Conservation (phyloP, 1,140 invertebrate genomes). For the Pissodes strobi region DNA sequence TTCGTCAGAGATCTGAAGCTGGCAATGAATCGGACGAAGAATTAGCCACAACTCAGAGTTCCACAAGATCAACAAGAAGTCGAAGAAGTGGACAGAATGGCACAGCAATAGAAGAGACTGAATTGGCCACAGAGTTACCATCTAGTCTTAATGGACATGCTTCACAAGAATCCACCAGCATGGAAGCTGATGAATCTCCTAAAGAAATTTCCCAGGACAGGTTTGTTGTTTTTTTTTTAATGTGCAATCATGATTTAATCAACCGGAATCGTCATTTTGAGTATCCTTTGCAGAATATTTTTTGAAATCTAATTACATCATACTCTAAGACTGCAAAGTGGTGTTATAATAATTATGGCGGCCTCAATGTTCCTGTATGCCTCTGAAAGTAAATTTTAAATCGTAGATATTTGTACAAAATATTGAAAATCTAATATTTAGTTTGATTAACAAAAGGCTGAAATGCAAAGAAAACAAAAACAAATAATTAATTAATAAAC, state of each 20-base stretch:
- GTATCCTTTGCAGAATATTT: too few relatives aligned
- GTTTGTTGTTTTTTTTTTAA: constrained; percentile 30
- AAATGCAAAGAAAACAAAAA: too few relatives aligned
- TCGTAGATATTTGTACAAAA: too few relatives aligned
- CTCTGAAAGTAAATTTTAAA: too few relatives aligned
- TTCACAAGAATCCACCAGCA: constrained; percentile 28
- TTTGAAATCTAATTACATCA: too few relatives aligned
- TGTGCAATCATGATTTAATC: not conserved
- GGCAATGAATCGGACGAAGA: constrained; percentile 36
- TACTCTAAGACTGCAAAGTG: too few relatives aligned
- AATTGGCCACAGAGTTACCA: constrained; percentile 9
- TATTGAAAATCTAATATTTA: too few relatives aligned
- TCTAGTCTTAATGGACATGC: constrained; percentile 14
- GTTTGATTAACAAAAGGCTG: too few relatives aligned
- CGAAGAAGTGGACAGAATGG: constrained; percentile 16
- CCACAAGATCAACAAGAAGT: constrained; percentile 29
- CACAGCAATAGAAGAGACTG: constrained; percentile 16
- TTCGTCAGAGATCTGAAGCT: constrained; percentile 27
- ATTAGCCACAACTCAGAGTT: constrained; percentile 35
- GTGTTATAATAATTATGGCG: too few relatives aligned
- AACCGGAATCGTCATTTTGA: too few relatives aligned
- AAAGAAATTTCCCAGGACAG: constrained; percentile 51
- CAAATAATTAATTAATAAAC: too few relatives aligned
- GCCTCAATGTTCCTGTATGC: too few relatives aligned
- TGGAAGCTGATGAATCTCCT: constrained; percentile 46